Base-by-base conservation (phyloP, 2,888 invertebrate species). In the Lycaena phlaeas region DNA sequence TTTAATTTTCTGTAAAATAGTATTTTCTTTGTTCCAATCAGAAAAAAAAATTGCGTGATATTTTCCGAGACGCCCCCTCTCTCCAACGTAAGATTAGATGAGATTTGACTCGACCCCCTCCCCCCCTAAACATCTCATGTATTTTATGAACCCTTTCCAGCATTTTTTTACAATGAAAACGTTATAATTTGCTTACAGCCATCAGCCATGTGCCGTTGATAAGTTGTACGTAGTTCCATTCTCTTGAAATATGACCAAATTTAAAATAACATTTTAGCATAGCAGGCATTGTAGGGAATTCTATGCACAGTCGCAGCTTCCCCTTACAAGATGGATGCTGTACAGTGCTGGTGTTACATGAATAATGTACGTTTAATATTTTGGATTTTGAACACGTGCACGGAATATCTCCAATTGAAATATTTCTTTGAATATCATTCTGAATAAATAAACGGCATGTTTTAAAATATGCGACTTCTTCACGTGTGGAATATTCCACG, bases 341-440 rank as follows among this genome's bases (percentile, higher is more conserved):
- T 46, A 38, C 27, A 14, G 30, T n/a, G 28, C 31, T 40, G 31
- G 40, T 31, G 31, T 40, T 40, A 40, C 44, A 45, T 49, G 49
- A 49, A 46, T 50, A 53, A 52, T 51, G 50, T 42, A 49, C 43
- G 46, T 51, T 53, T 54, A 50, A 54, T 53, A 53, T 53, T 53
- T 54, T 46, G 42, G 43, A 52, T 51, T 49, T 48, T 42, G 45
- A 46, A 44, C 51, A 52, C 50, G 50, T 51, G 49, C 44, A 46
- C 43, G 43, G 47, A 52, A 52, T 51, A 46, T 47, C 42, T 44
- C 40, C 39, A 44, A 46, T 44, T 43, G 38, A 36, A 45, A 40
- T 25, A 42, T 42, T 38, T 36, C 37, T 42, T 39, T 42, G 38
- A 41, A 40, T 44, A 42, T 34, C 15, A 15, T n/a, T 14, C n/a